These are phyloP conservation scores for Leptodactylus fallax DNA, from an alignment of 2,797 vertebrate species.

Conservation along the genomic window DNA sequence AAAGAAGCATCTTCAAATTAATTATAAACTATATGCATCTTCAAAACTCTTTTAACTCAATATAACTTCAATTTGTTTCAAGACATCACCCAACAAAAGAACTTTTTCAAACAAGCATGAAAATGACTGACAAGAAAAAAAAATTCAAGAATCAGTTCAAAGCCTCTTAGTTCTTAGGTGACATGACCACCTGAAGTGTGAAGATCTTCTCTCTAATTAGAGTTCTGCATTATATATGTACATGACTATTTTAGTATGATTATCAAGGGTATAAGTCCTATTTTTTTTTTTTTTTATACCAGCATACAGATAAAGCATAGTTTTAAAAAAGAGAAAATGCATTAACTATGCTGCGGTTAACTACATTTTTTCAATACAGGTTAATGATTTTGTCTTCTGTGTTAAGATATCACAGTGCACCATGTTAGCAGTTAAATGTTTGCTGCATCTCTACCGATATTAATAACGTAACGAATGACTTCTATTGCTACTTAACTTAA, in stretches of 20 bases:
- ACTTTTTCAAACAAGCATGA: conserved; percentile 60
- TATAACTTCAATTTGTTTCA: conserved; percentile 64
- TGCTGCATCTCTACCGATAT: too few species aligned
- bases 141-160: conserved; percentile 66
- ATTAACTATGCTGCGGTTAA: too few species aligned
- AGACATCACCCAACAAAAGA: conserved; percentile 65
- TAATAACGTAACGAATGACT: too few species aligned
- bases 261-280: conserved; percentile 20
- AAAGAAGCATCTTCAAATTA: conserved; percentile 62
- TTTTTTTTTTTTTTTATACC: neutral
- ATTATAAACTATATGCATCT: conserved; percentile 65
- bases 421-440: too few species aligned
- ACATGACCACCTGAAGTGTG: conserved; percentile 65
- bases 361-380: too few species aligned
- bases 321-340: too few species aligned
- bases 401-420: too few species aligned
- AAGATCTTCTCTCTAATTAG: conserved; percentile 70
- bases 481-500: too few species aligned
- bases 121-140: conserved; percentile 61
- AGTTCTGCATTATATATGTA: conserved; percentile 70
- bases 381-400: too few species aligned
- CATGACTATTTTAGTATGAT: conserved; percentile 65
- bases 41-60: conserved; percentile 62
- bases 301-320: too few species aligned
- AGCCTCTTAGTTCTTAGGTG: conserved; percentile 66